Conservation (phyloP, 2,888 invertebrate genomes). For the Taphrorychus bicolor region DNA sequence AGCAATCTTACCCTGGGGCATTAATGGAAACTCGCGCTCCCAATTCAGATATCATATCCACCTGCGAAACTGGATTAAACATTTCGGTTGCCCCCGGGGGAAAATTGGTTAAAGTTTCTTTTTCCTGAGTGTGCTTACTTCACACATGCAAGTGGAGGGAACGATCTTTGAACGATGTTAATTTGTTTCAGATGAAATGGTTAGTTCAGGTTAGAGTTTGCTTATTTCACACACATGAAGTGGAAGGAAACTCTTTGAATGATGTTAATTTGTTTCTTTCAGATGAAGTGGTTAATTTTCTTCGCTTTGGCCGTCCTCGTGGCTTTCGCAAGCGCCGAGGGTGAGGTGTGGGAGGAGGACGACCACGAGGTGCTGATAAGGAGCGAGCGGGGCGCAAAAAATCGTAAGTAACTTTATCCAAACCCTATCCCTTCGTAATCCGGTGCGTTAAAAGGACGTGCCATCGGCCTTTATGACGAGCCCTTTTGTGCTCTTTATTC, state of each 20-base stretch:
- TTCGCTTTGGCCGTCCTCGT: conserved; percentile 63
- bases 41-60: conserved; percentile 4
- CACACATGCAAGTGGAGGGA: too few relatives aligned
- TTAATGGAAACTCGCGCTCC: conserved; percentile 10
- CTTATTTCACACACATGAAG: too few relatives aligned
- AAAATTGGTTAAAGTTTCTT: not conserved
- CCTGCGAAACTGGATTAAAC: conserved; percentile 12
- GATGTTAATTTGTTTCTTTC: conserved; percentile 45
- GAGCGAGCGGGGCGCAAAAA: conserved; percentile 81
- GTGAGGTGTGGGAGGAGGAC: conserved; percentile 81
- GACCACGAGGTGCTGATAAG: conserved; percentile 82
- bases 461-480: not conserved
- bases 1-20: conserved; percentile 5
- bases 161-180: too few relatives aligned
- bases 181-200: too few relatives aligned
- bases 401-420: conserved; percentile 49
- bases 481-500: not conserved
- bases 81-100: not conserved
- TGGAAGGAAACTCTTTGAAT: too few relatives aligned
- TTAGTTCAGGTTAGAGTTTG: too few relatives aligned
- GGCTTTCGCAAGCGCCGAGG: conserved; percentile 65
- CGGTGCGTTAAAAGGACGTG: not conserved
- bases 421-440: conserved; percentile 1
- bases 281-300: conserved; percentile 61
- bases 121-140: too few relatives aligned